Evolutionary conservation across 2,113 vertebrate species (phyloP), one percentile per base, ranked within the genome.

Genomic region (Anarrhichthys ocellatus): DNA sequence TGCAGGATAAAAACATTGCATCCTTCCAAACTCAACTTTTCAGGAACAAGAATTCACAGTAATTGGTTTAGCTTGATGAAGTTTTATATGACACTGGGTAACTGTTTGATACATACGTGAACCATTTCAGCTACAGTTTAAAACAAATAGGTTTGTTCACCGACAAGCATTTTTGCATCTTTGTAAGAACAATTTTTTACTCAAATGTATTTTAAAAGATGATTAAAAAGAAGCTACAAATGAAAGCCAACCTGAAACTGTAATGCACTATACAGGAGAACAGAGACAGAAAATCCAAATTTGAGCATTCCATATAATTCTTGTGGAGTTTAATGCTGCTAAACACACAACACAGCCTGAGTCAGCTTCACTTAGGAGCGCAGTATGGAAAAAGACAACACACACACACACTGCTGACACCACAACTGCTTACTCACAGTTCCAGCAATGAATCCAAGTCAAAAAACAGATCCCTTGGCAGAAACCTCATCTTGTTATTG

Each of bases 381-480:
- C 78, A 68, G 71, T 62, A 61, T 61, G 59, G 58, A 38, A 81
- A 67, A 72, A 17, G n/a, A 72, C 46, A 36, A 68, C 65, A 68
- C 66, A 68, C 63, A 80, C 61, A 81, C 69, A 81, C 81, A 84
- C 71, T 85, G 81, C 80, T 88, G 80, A 87, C 68, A 56, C 13
- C 44, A 78, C 75, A 91, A 87, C 48, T 90, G 91, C 93, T 88
- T 92, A 98, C 98, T 99, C 95, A 99, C 98, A 99, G 94, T 91
- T 99, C 97, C 93, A 99, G 97, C 91, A 99, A 92, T 42, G 98
- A 99, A 89, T 98, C 96, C 93, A 99, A 95, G 90, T 99, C 96
- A 29, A 94, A 96, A 92, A 99, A 98, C 88, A 99, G 95, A 67
- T 98, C 96, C 91, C 96, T 96, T 32, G 97, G 97, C 90, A 99